Percentiles rank a stretch among this genome's conserved stretches.
phyloP scores from a whole-genome alignment of 1,140 invertebrate species.

The Drosophila simulans region DNA sequence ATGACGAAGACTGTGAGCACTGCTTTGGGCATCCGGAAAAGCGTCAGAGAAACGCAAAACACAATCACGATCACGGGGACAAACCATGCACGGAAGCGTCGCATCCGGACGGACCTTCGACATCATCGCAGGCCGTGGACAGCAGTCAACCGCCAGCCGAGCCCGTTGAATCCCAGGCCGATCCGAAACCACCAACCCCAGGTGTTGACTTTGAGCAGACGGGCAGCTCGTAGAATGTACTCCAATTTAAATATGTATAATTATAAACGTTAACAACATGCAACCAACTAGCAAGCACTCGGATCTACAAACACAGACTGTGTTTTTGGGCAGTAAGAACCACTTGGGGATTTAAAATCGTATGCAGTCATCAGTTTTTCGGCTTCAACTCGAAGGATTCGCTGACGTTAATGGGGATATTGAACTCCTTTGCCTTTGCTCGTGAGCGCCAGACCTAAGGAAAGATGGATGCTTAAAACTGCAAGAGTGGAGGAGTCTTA shows the following conservation, averaged over 20 bases:
- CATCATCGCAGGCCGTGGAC: conserved; percentile 34
- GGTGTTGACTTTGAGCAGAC: conserved; percentile 25
- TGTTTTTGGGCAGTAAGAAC: conserved; percentile 20
- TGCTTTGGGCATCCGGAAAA: conserved; percentile 93
- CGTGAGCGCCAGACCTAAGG: conserved; percentile 73
- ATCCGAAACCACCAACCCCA: not conserved
- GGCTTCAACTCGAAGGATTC: conserved; percentile 75
- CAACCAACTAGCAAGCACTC: conserved; percentile 24
- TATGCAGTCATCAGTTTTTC: conserved; percentile 35
- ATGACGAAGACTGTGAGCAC: conserved; percentile 93
- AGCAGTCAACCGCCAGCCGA: not conserved
- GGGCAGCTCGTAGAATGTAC: conserved; percentile 10
- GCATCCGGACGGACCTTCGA: conserved; percentile 38
- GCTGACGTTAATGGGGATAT: conserved; percentile 63
- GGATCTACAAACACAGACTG: conserved; percentile 19
- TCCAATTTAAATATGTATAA: conserved; percentile 31
- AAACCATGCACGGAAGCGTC: conserved; percentile 4
- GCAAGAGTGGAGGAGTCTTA: not conserved
- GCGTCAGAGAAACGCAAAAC: conserved; percentile 86
- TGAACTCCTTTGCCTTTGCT: conserved; percentile 57
- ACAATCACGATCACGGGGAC: conserved; percentile 20
- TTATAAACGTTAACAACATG: conserved; percentile 43
- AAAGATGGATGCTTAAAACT: not conserved
- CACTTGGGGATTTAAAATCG: conserved; percentile 4
- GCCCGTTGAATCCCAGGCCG: not conserved